Percentiles rank a stretch among this genome's conserved stretches.
Conservation (phyloP, 2,113 vertebrate species). For the Australoheros scitulus region DNA sequence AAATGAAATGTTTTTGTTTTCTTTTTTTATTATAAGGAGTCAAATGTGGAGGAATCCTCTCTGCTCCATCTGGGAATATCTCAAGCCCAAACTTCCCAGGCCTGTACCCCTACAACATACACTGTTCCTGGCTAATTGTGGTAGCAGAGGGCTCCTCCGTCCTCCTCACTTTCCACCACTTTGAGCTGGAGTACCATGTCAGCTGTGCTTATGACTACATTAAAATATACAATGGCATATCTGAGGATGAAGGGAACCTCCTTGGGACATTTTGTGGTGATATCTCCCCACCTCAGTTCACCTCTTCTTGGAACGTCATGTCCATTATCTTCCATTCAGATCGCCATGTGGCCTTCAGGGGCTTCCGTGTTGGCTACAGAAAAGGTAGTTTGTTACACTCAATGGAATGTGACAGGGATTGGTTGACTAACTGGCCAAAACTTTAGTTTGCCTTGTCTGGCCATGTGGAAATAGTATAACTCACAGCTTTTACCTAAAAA, state of each 20-base stretch:
- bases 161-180: slow-evolving; percentile 91
- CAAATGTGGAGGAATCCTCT: slow-evolving; percentile 96
- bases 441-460: neutral
- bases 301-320: slow-evolving; percentile 96
- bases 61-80: slow-evolving; percentile 89
- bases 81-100: slow-evolving; percentile 96
- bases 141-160: slow-evolving; percentile 93
- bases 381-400: slow-evolving; percentile 83
- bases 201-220: slow-evolving; percentile 92
- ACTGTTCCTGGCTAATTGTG: slow-evolving; percentile 95
- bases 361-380: slow-evolving; percentile 88
- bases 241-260: slow-evolving; percentile 89
- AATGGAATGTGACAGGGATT: slow-evolving; percentile 40
- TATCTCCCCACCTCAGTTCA: slow-evolving; percentile 86
- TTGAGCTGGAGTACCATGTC: slow-evolving; percentile 90
- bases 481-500: neutral
- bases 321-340: slow-evolving; percentile 92
- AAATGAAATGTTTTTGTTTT: neutral
- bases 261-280: slow-evolving; percentile 93
- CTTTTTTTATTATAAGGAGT: slow-evolving; percentile 80
- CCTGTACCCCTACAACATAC: slow-evolving; percentile 88
- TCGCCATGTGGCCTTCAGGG: slow-evolving; percentile 89
- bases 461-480: neutral
- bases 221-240: slow-evolving; percentile 92
- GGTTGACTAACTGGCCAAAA: neutral